phyloP scores from a whole-genome alignment of 2,888 invertebrate species.

The Didymodactylos carnosus region DNA sequence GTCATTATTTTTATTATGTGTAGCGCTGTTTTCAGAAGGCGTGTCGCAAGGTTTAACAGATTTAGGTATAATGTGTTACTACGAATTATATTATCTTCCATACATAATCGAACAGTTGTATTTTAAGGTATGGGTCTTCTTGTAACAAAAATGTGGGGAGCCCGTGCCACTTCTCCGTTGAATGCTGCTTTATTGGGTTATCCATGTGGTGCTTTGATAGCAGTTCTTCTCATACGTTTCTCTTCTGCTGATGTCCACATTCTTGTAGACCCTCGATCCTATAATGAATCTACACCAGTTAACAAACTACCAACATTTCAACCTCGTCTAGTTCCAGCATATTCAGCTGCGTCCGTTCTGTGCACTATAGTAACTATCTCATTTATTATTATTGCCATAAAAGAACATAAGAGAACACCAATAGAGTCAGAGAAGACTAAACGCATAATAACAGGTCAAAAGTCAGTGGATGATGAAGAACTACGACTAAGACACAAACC shows the following conservation, averaged over 20 bases:
- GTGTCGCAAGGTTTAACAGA: neutral
- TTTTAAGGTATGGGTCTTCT: neutral
- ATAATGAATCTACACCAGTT: neutral
- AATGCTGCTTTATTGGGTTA: neutral
- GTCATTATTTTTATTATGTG: neutral
- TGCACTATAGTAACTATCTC: neutral
- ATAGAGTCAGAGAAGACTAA: neutral
- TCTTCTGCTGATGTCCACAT: neutral
- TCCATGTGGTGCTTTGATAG: neutral
- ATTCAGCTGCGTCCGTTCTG: neutral
- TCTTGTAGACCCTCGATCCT: neutral
- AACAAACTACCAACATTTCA: neutral
- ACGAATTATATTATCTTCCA: neutral
- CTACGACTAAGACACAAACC: neutral
- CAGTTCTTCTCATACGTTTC: neutral
- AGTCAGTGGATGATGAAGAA: neutral
- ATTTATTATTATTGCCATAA: neutral
- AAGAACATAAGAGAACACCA: neutral
- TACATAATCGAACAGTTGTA: neutral
- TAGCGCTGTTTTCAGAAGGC: neutral
- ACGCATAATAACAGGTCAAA: neutral
- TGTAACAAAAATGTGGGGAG: neutral
- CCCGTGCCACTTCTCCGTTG: neutral
- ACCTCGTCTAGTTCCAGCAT: neutral
- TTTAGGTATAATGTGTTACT: neutral